phyloP scores from a whole-genome alignment of 2,113 vertebrate species.

The Nothobranchius furzeri region DNA sequence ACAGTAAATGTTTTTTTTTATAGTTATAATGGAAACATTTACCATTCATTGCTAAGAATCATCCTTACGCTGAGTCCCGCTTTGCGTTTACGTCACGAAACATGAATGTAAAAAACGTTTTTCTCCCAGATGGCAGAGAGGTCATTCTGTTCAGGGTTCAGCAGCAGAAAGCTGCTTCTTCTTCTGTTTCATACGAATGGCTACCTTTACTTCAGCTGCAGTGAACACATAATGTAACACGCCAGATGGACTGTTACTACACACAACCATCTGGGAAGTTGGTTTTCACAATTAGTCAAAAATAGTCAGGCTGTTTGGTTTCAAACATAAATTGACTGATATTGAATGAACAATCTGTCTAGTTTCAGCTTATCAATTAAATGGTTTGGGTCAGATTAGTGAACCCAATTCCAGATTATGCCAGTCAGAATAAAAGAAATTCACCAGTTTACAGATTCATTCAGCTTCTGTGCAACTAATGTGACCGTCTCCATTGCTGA shows the following conservation, averaged over 20 bases:
- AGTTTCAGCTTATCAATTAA: neutral
- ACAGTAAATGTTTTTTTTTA: too few species aligned
- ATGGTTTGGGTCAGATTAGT: neutral
- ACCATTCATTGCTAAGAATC: neutral
- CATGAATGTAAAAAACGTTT: neutral
- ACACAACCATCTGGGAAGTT: constrained; percentile 2
- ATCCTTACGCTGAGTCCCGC: neutral
- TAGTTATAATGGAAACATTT: neutral
- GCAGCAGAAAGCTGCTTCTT: neutral
- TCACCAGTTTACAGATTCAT: too few species aligned
- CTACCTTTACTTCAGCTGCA: constrained; percentile 14
- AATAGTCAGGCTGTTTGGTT: neutral
- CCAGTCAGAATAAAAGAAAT: neutral
- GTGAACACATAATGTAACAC: neutral
- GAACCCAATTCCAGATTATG: neutral
- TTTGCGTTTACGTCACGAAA: neutral
- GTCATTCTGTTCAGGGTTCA: constrained; percentile 11
- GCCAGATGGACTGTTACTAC: constrained; percentile 21
- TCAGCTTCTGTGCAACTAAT: too few species aligned
- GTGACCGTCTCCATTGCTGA: too few species aligned
- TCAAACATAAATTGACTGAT: neutral
- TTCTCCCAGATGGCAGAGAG: neutral
- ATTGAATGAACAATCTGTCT: constrained; percentile 3
- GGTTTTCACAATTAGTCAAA: neutral
- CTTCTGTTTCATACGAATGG: constrained; percentile 1